A percentile compares a stretch with the other conserved stretches of the same genome.
These are phyloP conservation scores for Bergia puertoricense DNA, from an alignment of 92 coral and sea anemone species.

Conservation along the genomic window DNA sequence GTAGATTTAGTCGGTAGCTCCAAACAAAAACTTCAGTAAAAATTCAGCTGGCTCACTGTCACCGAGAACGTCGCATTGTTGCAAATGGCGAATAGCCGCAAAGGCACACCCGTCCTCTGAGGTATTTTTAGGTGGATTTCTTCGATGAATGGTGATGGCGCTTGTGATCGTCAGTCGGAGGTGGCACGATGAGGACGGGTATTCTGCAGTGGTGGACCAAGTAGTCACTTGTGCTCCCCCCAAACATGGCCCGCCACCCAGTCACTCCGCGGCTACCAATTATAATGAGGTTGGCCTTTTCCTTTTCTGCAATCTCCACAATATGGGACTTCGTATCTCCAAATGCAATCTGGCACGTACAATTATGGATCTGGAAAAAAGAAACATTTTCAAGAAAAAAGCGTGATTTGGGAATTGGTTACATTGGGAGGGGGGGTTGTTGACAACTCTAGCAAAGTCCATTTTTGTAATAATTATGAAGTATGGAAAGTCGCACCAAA, in stretches of 20 bases:
- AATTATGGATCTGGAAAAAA: not conserved
- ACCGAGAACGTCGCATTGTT: too few relatives aligned
- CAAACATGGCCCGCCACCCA: not conserved
- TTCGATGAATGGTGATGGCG: not conserved
- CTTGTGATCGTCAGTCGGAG: conserved; percentile 1
- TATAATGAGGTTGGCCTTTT: conserved; percentile 29
- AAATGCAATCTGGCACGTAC: conserved; percentile 8
- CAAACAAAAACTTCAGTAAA: too few relatives aligned
- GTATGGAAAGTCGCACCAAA: too few relatives aligned
- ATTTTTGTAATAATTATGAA: too few relatives aligned
- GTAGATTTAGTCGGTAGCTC: too few relatives aligned
- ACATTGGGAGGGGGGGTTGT: too few relatives aligned
- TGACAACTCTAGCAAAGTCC: too few relatives aligned
- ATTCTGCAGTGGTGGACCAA: conserved; percentile 16
- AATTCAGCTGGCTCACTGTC: too few relatives aligned
- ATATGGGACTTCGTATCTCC: conserved; percentile 29
- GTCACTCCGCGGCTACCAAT: conserved; percentile 20
- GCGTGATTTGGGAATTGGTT: not conserved
- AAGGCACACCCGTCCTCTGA: too few relatives aligned
- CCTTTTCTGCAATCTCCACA: conserved; percentile 27
- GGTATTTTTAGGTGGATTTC: not conserved
- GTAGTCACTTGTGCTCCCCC: conserved; percentile 25
- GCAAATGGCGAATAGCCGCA: too few relatives aligned
- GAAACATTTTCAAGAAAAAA: too few relatives aligned
- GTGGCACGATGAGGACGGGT: conserved; percentile 29